Evolutionary conservation across 2,888 invertebrate species (phyloP), one percentile per base, ranked within the genome.

Genomic region (Eupithecia abbreviata): DNA sequence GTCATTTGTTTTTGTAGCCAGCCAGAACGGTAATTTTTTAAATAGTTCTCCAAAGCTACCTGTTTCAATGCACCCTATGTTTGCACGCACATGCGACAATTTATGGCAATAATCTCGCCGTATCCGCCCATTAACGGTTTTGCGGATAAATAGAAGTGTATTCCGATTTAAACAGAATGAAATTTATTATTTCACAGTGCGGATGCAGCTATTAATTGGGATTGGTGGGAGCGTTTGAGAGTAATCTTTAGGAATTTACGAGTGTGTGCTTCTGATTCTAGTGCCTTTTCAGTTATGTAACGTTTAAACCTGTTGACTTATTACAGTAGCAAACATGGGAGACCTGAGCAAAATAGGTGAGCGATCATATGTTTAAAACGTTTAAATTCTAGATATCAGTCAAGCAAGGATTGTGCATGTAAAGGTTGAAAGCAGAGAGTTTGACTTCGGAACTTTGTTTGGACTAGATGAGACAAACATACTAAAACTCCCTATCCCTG

Each of bases 91-190:
- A 82, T 82, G 83, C 81, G 84, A 83, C 85, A 90, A 93, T 93
- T 92, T 92, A 92, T 92, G 90, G 87, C 92, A 90, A 92, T 93
- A 93, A 93, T 92, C 90, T 91, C 90, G 30, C 87, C 85, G 82
- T 86, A 87, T 88, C 87, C 88, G 86, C 84, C 87, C 86, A 85
- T 88, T 88, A 87, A 87, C 87, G 85, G 89, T 86, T 90, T 87
- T 88, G 82, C 85, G 88, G 83, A 77, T 80, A 82, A 88, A 91
- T 90, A 89, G 89, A 90, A 88, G 86, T 88, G 86, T 86, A 87
- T 87, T 87, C 84, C 86, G 85, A 87, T 88, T 89, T 89, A 87
- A 88, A 90, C 87, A 87, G 85, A 85, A 82, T 84, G 74, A 84
- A 86, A 91, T 91, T 90, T 90, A 90, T 89, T 85, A 86, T 85